Conservation (phyloP, 2,888 invertebrate genomes). For the Entomobrya proxima region DNA sequence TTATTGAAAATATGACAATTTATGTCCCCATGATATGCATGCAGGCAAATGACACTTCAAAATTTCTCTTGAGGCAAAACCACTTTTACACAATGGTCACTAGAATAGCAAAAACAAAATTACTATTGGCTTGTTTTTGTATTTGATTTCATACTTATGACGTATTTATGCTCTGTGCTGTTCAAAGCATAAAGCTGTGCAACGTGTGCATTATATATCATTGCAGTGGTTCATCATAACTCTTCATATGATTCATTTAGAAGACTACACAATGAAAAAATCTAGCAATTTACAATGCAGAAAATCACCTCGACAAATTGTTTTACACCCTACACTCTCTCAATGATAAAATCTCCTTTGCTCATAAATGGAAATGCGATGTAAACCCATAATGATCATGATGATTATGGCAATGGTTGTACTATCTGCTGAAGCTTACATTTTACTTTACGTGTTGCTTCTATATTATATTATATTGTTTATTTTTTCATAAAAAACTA, state of each 20-base stretch:
- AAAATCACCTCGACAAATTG: constrained; percentile 64
- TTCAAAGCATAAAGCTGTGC: no score
- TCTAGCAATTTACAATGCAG: constrained; percentile 45
- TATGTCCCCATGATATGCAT: constrained; percentile 2
- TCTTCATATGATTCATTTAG: constrained; percentile 56
- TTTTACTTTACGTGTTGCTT: constrained; percentile 5
- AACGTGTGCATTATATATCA: no score
- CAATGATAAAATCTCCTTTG: constrained; percentile 60
- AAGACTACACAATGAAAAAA: constrained; percentile 50
- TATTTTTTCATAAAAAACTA: constrained; percentile 26
- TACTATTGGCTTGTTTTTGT: no score
- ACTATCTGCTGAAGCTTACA: constrained; percentile 5
- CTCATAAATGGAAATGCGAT: constrained; percentile 59
- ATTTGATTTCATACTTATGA: neutral
- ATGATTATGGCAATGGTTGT: constrained; percentile 42
- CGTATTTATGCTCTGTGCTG: no score
- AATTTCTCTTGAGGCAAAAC: neutral
- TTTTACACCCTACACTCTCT: constrained; percentile 61
- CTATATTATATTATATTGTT: constrained; percentile 12
- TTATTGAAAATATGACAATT: constrained; percentile 44
- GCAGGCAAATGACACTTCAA: constrained; percentile 25
- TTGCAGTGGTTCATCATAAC: constrained; percentile 37
- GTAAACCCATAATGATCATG: constrained; percentile 56
- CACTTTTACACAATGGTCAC: neutral
- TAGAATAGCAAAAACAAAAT: neutral